phyloP scores from a whole-genome alignment of 2,888 invertebrate species.

The Cyclophora albipunctata region DNA sequence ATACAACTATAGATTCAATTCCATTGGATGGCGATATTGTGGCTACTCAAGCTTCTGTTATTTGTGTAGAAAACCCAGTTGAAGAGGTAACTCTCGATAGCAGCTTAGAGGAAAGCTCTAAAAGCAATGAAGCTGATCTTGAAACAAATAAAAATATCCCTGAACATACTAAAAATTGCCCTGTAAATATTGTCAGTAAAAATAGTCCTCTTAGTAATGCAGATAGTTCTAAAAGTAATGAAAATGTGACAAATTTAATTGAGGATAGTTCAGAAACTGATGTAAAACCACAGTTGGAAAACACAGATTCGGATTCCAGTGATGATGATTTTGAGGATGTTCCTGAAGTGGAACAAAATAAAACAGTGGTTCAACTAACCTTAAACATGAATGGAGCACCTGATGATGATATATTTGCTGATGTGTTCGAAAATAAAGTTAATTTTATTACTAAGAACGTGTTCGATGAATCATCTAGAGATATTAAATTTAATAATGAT shows the following conservation, averaged over 20 bases:
- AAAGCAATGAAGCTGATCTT: no score
- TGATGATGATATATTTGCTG: conserved; percentile 82
- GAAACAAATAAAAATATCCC: no score
- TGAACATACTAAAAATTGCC: neutral
- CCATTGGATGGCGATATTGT: conserved; percentile 14
- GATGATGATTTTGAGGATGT: conserved; percentile 73
- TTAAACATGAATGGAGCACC: conserved; percentile 45
- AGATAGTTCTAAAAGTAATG: no score
- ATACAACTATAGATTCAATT: conserved; percentile 5
- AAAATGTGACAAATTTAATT: neutral
- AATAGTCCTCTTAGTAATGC: no score
- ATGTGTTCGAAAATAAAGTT: conserved; percentile 69
- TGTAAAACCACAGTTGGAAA: conserved; percentile 1
- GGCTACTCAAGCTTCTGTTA: conserved; percentile 40
- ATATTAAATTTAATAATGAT: conserved; percentile 6
- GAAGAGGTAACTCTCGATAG: conserved; percentile 44
- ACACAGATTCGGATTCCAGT: conserved; percentile 43
- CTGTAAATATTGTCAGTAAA: no score
- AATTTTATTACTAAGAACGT: no score
- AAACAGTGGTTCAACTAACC: conserved; percentile 64
- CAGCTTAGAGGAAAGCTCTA: conserved; percentile 31
- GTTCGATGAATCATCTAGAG: conserved; percentile 1
- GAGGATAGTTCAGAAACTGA: neutral
- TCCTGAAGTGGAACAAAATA: conserved; percentile 46
- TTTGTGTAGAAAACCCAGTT: conserved; percentile 36